A percentile compares a stretch with the other conserved stretches of the same genome.
phyloP scores from a whole-genome alignment of 1,140 invertebrate genomes.

The Dryas iulia region DNA sequence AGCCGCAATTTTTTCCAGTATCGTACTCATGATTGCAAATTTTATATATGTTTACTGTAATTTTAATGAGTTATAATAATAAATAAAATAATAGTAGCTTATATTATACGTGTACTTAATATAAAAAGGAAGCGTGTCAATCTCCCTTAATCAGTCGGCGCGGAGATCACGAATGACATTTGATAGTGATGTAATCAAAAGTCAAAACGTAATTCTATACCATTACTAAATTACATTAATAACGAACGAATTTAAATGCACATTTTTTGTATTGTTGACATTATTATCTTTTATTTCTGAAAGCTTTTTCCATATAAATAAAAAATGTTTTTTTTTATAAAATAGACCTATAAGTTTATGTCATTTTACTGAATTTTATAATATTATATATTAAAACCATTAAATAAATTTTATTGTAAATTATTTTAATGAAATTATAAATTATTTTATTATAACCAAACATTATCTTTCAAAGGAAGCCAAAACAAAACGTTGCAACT shows the following conservation, averaged over 20 bases:
- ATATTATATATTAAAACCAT: too few relatives aligned
- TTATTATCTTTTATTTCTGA: not conserved
- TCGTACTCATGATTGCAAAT: constrained; percentile 89
- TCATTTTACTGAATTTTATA: too few relatives aligned
- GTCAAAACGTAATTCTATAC: not conserved
- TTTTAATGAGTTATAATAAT: constrained; percentile 10
- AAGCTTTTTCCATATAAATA: too few relatives aligned
- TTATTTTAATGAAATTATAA: too few relatives aligned
- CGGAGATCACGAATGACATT: constrained; percentile 25
- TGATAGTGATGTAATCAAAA: constrained; percentile 26
- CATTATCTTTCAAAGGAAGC: not conserved
- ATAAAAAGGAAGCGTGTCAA: constrained; percentile 56
- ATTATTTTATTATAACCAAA: too few relatives aligned
- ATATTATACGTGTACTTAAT: constrained; percentile 7
- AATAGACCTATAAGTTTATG: too few relatives aligned
- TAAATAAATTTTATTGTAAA: too few relatives aligned
- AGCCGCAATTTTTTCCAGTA: constrained; percentile 97
- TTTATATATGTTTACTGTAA: constrained; percentile 8
- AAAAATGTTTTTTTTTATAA: too few relatives aligned
- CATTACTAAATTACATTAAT: not conserved
- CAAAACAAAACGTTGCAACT: not conserved
- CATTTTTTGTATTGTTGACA: not conserved
- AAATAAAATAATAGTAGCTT: constrained; percentile 25
- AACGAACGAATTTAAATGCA: too few relatives aligned
- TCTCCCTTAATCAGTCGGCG: constrained; percentile 38